phyloP scores from a whole-genome alignment of 2,888 invertebrate species.

The Limenitis camilla region DNA sequence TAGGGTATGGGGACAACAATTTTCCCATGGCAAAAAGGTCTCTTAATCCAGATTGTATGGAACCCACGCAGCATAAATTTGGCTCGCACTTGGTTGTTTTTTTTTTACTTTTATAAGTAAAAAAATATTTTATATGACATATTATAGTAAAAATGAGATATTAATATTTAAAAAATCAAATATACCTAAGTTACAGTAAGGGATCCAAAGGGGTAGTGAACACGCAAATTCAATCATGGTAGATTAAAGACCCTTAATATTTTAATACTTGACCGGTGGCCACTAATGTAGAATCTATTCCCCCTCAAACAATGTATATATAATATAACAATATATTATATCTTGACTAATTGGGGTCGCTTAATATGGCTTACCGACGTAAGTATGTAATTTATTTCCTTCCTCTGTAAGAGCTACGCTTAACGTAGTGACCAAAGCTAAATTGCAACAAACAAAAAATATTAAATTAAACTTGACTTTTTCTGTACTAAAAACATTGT shows the following conservation, averaged over 20 bases:
- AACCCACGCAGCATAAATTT: too few species aligned
- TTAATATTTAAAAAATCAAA: conserved; percentile 5
- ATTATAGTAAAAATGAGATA: not conserved
- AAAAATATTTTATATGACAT: too few species aligned
- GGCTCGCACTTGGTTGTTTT: too few species aligned
- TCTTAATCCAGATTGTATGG: too few species aligned
- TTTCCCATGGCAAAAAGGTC: too few species aligned
- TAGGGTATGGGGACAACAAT: too few species aligned
- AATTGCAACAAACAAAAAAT: conserved; percentile 20
- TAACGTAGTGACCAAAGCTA: conserved; percentile 22
- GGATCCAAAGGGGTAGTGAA: conserved; percentile 42
- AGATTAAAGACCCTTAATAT: conserved; percentile 70
- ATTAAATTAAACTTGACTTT: conserved; percentile 8
- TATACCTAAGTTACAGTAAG: conserved; percentile 38
- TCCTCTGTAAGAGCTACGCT: conserved; percentile 41
- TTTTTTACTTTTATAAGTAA: too few species aligned
- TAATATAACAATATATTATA: conserved; percentile 64
- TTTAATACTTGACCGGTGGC: conserved; percentile 71
- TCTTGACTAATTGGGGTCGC: conserved; percentile 72
- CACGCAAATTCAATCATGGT: conserved; percentile 72
- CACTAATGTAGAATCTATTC: conserved; percentile 65
- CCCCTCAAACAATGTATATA: conserved; percentile 58
- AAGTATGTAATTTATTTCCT: conserved; percentile 71
- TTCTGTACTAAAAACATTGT: not conserved
- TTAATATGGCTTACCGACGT: conserved; percentile 72